Evolutionary conservation across 2,113 vertebrate species (phyloP), one percentile per base, ranked within the genome.

Genomic region (Nanorana parkeri): DNA sequence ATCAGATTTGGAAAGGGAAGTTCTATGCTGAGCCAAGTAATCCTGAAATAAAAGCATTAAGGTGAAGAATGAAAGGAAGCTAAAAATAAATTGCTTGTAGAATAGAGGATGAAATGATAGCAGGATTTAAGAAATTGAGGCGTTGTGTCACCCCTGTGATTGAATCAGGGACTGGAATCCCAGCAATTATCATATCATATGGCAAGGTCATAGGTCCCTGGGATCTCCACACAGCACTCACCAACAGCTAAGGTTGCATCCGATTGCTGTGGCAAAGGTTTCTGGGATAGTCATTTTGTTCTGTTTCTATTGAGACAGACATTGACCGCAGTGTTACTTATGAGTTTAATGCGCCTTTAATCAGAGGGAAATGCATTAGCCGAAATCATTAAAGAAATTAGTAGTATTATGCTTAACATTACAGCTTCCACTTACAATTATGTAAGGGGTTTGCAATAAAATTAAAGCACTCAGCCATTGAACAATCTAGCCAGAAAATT

Each of bases 121-220:
- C 16, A 29, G 56, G 78, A 80, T 64, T 52, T 58, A 80, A 58
- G 78, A 80, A 72, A 58, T 68, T 26, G n/a, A 64, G 41, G 67
- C 24, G 41, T 72, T 72, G 68, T 80, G 58, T 72, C 78, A 80
- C 78, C 78, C 78, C 78, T 10, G 26, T 80, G 68, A 80, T 80
- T 64, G 29, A 71, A 80, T 80, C 65, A 80, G 58, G 78, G 68
- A 72, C 68, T 64, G 36, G 58, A 72, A 72, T 80, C 56, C 78
- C 68, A 72, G 36, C 68, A 72, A 26, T 52, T 72, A 72, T 52
- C 58, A 80, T 72, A 72, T 80, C 56, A 80, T 64, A 72, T 64
- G 68, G 23, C 41, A 5, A 24, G 55, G 23, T 63, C 36, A 51
- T 20, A 80, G 56, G 55, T 51, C 29, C 32, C 56, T 17, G 78